These are phyloP conservation scores for Kryphioiulus occultus DNA, from an alignment of 2,888 invertebrate genomes.

Conservation along the genomic window DNA sequence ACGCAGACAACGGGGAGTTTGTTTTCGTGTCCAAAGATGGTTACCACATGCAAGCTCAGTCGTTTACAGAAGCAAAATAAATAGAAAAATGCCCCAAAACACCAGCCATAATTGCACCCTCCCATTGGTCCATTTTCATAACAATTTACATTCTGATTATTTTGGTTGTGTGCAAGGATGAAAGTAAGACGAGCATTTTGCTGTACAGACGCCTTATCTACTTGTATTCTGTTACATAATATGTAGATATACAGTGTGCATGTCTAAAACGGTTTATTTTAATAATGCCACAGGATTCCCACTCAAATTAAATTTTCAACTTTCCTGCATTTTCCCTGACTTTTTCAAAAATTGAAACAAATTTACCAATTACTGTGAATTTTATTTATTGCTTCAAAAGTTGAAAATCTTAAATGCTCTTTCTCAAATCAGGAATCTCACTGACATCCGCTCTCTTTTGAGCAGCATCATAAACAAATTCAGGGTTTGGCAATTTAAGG, in stretches of 20 bases:
- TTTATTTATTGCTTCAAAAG: too few relatives aligned
- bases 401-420: too few relatives aligned
- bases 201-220: not conserved
- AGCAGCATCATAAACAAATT: too few relatives aligned
- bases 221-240: too few relatives aligned
- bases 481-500: too few relatives aligned
- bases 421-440: too few relatives aligned
- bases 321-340: too few relatives aligned
- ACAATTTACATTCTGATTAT: constrained; percentile 1
- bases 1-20: not conserved
- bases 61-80: constrained; percentile 31
- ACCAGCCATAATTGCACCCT: not conserved
- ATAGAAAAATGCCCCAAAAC: constrained; percentile 26
- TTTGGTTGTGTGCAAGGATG: not conserved
- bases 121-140: not conserved
- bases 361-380: too few relatives aligned
- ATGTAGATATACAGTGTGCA: not conserved
- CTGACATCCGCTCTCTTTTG: too few relatives aligned
- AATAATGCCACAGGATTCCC: too few relatives aligned
- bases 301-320: too few relatives aligned
- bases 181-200: not conserved
- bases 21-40: constrained; percentile 31
- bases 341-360: too few relatives aligned
- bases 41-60: constrained; percentile 18
- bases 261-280: not conserved